phyloP scores from a whole-genome alignment of 2,113 vertebrate species.

The Pygoscelis adeliae region DNA sequence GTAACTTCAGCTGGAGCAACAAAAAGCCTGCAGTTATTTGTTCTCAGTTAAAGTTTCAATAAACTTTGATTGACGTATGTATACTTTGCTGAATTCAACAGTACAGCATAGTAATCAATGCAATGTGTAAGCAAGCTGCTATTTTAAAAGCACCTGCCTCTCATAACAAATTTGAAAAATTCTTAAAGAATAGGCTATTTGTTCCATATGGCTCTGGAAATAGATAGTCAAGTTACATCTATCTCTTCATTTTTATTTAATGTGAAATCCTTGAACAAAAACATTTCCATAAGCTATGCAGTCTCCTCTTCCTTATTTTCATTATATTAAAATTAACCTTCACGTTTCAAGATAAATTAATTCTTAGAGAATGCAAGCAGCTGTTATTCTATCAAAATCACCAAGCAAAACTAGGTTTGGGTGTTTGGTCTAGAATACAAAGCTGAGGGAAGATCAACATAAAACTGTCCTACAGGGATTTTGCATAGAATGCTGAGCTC shows the following conservation, averaged over 20 bases:
- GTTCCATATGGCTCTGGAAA: not conserved
- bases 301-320: not conserved
- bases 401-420: not conserved
- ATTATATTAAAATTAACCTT: not conserved
- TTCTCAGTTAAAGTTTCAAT: not conserved
- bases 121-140: not conserved
- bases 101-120: not conserved
- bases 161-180: not conserved
- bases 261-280: not conserved
- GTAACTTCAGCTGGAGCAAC: not conserved
- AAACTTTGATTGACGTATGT: not conserved
- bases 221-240: not conserved
- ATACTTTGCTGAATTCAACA: not conserved
- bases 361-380: not conserved
- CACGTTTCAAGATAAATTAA: not conserved
- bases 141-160: not conserved
- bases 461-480: not conserved
- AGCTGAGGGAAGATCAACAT: not conserved
- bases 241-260: not conserved
- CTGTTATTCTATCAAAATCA: not conserved
- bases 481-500: not conserved
- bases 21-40: not conserved
- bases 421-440: not conserved
- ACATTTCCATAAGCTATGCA: not conserved
- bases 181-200: not conserved